These are phyloP conservation scores for Pachyramphus minor DNA, from an alignment of 2,113 vertebrate genomes.

Conservation along the genomic window DNA sequence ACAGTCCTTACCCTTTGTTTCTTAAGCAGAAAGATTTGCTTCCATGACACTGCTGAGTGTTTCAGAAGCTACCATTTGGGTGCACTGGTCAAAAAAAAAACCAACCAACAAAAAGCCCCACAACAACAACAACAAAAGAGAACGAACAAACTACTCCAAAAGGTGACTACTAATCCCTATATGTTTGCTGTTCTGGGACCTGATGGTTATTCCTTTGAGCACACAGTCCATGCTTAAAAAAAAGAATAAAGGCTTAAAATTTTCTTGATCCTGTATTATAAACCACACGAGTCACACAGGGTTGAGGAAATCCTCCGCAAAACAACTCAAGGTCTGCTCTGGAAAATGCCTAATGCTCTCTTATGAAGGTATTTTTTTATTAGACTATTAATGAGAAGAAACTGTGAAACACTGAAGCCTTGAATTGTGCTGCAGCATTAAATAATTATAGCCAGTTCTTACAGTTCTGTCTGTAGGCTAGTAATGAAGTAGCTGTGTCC, in stretches of 20 bases:
- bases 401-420: not conserved
- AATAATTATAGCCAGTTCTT: not conserved
- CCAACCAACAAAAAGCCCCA: too few species aligned
- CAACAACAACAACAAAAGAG: too few species aligned
- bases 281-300: not conserved
- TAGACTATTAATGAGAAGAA: not conserved
- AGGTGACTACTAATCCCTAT: not conserved
- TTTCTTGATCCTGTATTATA: not conserved
- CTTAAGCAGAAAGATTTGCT: not conserved
- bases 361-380: not conserved
- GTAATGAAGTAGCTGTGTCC: not conserved
- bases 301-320: not conserved
- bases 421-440: not conserved
- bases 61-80: not conserved
- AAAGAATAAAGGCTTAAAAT: not conserved
- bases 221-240: not conserved
- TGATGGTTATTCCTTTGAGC: not conserved
- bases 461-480: not conserved
- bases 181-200: not conserved
- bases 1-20: not conserved
- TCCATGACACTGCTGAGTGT: not conserved
- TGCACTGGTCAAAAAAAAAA: not conserved
- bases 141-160: too few species aligned
- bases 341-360: not conserved
- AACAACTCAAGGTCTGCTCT: not conserved